Evolutionary conservation across 2,113 vertebrate species (phyloP), one percentile per base, ranked within the genome.

Genomic region (Rhinoderma darwinii): DNA sequence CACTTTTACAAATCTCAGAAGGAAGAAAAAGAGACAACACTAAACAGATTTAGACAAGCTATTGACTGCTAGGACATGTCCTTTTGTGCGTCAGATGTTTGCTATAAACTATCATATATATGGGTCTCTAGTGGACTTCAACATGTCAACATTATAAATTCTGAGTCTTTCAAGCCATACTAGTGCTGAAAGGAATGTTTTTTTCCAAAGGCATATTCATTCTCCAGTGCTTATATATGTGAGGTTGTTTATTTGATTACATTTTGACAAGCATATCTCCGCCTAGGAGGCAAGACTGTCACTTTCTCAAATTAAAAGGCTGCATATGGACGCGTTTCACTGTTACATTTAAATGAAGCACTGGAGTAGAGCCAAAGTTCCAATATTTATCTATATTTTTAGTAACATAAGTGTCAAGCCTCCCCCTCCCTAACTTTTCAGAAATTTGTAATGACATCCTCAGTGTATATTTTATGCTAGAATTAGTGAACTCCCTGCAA

Each of bases 241-340:
- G 51, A 6, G 68, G 41, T 83, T 83, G 41, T 83, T 81, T 61
- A 81, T 61, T 83, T 50, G 81, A 83, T 35, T 83, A 5, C 4
- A 70, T 18, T 70, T 25, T 83, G 80, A 83, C 61, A 72, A 50
- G 14, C 47, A 20, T 80, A 59, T 61, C 76, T 78, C 14, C 14
- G 15, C 51, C 63, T 50, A 25, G 25, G 51, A 81, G 56, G 80
- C 81, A 47, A 27, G 25, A 63, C 8, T 83, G 61, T 51, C 5
- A 70, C 27, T 35, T 66, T 61, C 18, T 82, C 32, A 30, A 25
- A 35, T 37, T 27, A 20, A 35, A 37, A 78, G 18, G 14, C 39
- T 39, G 2, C 9, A 37, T 47, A 27, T 75, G 41, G 17, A 70
- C 32, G 22, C 7, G 20, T 70, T 32, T 39, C 10, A 7, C 18